Percentiles rank a stretch among this genome's conserved stretches.
Evolutionary conservation across 2,888 invertebrate species (phyloP).

Genomic region (Mythimna loreyi): DNA sequence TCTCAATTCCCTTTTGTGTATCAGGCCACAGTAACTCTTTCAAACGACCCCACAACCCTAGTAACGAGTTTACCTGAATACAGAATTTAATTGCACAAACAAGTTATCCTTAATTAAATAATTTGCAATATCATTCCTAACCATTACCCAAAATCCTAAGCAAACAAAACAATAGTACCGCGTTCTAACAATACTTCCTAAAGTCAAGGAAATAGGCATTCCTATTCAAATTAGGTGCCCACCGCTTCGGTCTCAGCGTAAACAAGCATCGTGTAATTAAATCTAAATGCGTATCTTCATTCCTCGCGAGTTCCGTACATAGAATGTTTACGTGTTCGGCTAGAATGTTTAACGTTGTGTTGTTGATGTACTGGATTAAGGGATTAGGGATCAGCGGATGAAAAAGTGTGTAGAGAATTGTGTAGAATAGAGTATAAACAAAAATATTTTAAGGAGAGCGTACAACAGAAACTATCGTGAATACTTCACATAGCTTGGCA

Average conservation of each 20-base stretch:
- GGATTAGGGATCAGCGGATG: background rate
- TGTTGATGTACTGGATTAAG: conserved; percentile 26
- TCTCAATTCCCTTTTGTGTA: too few relatives aligned
- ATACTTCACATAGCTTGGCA: too few relatives aligned
- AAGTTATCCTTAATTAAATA: conserved; percentile 18
- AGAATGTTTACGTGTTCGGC: conserved; percentile 55
- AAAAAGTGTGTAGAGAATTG: background rate
- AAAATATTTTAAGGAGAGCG: too few relatives aligned
- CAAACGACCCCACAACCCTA: background rate
- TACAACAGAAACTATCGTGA: too few relatives aligned
- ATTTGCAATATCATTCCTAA: conserved; percentile 33
- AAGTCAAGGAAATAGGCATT: conserved; percentile 50
- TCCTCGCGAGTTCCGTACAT: conserved; percentile 48
- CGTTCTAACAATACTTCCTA: conserved; percentile 29
- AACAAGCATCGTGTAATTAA: conserved; percentile 59
- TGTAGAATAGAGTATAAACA: too few relatives aligned
- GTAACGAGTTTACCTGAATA: background rate
- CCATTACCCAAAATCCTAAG: conserved; percentile 28
- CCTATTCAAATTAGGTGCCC: conserved; percentile 53
- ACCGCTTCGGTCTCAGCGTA: conserved; percentile 33
- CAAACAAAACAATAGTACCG: conserved; percentile 28
- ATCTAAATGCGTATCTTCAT: conserved; percentile 61
- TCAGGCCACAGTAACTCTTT: background rate
- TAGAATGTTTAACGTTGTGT: conserved; percentile 50
- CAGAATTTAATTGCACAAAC: background rate